Conservation (phyloP, 1,140 invertebrate species). For the Drosophila kepulauana region DNA sequence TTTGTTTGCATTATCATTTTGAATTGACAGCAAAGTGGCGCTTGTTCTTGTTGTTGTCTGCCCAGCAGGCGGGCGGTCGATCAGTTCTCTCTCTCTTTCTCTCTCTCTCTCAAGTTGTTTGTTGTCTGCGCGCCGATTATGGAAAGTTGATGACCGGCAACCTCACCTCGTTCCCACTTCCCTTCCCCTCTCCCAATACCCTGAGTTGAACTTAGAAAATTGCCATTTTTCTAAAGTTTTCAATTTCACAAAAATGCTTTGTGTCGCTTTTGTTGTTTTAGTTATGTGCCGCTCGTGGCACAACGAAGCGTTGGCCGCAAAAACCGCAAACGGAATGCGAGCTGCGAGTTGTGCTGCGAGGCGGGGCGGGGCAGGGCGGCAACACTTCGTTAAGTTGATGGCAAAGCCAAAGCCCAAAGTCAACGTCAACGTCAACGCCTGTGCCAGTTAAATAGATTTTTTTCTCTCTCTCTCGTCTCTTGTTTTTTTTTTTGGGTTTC, state of each 20-base stretch:
- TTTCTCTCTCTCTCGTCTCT: slow-evolving; percentile 1
- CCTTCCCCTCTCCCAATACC: neutral
- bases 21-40: slow-evolving; percentile 84
- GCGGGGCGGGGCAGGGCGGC: slow-evolving; percentile 41
- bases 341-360: slow-evolving; percentile 1
- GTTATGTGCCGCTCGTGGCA: slow-evolving; percentile 72
- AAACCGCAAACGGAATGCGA: slow-evolving; percentile 75
- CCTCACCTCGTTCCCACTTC: neutral
- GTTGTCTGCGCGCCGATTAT: slow-evolving; percentile 81
- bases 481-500: slow-evolving; percentile 39
- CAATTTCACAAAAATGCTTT: slow-evolving; percentile 56
- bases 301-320: slow-evolving; percentile 53
- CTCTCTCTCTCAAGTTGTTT: slow-evolving; percentile 72
- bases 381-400: slow-evolving; percentile 78
- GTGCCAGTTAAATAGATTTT: slow-evolving; percentile 79
- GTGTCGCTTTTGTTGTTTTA: slow-evolving; percentile 48
- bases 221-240: slow-evolving; percentile 66
- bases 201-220: slow-evolving; percentile 59
- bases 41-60: slow-evolving; percentile 61
- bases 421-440: slow-evolving; percentile 81
- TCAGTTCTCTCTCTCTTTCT: neutral
- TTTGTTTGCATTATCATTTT: slow-evolving; percentile 85
- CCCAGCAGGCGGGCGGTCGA: slow-evolving; percentile 9
- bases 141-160: slow-evolving; percentile 78
- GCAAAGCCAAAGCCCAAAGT: slow-evolving; percentile 40